A percentile compares a stretch with the other conserved stretches of the same genome.
phyloP scores from a whole-genome alignment of 1,140 invertebrate species.

The Nasonia giraulti region DNA sequence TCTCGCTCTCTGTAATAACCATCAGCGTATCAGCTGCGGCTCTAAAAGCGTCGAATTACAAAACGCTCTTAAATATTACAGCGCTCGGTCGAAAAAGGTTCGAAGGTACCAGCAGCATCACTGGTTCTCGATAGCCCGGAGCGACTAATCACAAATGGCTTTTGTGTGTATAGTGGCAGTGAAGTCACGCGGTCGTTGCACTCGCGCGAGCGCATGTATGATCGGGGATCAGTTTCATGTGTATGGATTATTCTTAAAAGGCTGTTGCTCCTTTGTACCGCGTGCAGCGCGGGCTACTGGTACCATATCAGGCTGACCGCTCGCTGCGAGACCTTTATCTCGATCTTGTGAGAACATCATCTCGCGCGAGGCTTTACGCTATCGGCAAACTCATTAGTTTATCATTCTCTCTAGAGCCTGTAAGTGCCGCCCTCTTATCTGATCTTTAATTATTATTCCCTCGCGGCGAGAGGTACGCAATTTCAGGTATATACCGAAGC shows the following conservation, averaged over 20 bases:
- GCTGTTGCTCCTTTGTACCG: not conserved
- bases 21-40: no score
- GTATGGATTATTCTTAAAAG: not conserved
- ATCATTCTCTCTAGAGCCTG: not conserved
- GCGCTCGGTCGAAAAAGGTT: not conserved
- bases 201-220: not conserved
- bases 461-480: not conserved
- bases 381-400: not conserved
- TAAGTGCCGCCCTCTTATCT: not conserved
- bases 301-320: conserved; percentile 7
- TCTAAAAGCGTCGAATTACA: not conserved
- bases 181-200: not conserved
- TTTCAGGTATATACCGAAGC: not conserved
- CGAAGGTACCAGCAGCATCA: not conserved
- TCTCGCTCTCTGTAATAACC: not conserved
- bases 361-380: not conserved
- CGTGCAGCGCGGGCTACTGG: not conserved
- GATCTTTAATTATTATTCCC: not conserved
- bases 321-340: not conserved
- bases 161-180: not conserved
- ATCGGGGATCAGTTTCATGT: not conserved
- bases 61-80: not conserved
- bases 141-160: not conserved
- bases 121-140: not conserved
- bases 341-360: not conserved